Evolutionary conservation across 92 coral and sea anemone genomes (phyloP).

Genomic region (Porites divaricata): DNA sequence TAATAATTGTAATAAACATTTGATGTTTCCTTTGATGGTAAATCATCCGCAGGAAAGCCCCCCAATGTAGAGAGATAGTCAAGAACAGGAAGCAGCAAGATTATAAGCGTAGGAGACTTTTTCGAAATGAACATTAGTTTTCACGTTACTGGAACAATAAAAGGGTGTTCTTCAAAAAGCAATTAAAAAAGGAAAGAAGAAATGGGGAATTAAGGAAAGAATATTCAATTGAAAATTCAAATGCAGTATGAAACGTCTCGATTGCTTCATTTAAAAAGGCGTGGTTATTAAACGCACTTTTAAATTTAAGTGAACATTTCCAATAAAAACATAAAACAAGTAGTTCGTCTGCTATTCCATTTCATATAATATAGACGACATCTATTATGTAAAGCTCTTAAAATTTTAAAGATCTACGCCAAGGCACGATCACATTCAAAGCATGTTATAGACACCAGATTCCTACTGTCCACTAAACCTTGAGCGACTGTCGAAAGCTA

Average conservation of each 20-base stretch:
- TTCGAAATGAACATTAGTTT: background rate
- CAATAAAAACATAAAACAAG: background rate
- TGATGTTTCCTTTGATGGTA: background rate
- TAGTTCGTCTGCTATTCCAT: no score
- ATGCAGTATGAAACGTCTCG: background rate
- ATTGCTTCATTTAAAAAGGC: slow-evolving; percentile 1
- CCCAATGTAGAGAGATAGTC: background rate
- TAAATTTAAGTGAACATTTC: background rate
- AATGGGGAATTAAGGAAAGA: background rate
- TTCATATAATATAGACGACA: no score
- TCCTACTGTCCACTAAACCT: no score
- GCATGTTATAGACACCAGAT: no score
- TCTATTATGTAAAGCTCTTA: background rate
- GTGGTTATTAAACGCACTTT: background rate
- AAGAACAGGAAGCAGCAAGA: background rate
- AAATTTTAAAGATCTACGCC: no score
- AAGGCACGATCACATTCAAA: no score
- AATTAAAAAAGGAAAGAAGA: background rate
- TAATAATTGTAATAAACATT: slow-evolving; percentile 15
- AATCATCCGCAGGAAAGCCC: background rate
- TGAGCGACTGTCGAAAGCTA: no score
- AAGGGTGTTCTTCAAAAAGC: background rate
- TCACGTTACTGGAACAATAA: background rate
- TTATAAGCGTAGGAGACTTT: background rate
- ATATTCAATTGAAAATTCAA: background rate